phyloP scores from a whole-genome alignment of 2,888 invertebrate species.

The Trachelus stipa region DNA sequence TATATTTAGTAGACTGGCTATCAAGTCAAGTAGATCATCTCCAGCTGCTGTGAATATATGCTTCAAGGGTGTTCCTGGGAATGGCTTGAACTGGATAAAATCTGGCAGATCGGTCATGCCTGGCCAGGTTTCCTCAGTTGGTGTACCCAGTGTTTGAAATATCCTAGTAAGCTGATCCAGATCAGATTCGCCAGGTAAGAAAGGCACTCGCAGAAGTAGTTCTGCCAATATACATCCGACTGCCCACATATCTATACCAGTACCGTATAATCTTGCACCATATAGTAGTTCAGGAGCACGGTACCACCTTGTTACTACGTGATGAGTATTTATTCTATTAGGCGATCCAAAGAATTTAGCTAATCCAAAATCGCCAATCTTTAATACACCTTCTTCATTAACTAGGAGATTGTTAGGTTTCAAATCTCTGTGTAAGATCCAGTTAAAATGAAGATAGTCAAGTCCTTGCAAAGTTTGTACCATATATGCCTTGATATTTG shows the following conservation, averaged over 20 bases:
- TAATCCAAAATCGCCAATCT: slow-evolving; percentile 99
- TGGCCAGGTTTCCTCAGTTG: slow-evolving; percentile 93
- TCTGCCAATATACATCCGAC: slow-evolving; percentile 98
- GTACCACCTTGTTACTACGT: slow-evolving; percentile 96
- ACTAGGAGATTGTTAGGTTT: slow-evolving; percentile 99
- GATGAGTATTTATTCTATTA: slow-evolving; percentile 95
- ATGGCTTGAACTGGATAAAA: slow-evolving; percentile 91
- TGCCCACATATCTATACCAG: slow-evolving; percentile 99
- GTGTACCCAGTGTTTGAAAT: slow-evolving; percentile 88
- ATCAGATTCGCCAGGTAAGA: slow-evolving; percentile 97
- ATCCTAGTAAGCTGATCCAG: slow-evolving; percentile 96
- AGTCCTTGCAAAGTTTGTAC: slow-evolving; percentile 95
- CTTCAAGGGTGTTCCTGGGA: slow-evolving; percentile 84
- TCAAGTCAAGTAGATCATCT: slow-evolving; percentile 87
- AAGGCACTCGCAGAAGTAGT: slow-evolving; percentile 88
- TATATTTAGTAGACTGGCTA: slow-evolving; percentile 81
- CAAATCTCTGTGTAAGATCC: slow-evolving; percentile 97
- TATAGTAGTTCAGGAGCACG: slow-evolving; percentile 94
- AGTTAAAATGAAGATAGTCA: slow-evolving; percentile 94
- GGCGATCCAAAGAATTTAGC: slow-evolving; percentile 98
- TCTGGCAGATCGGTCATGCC: slow-evolving; percentile 85
- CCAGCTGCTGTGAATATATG: slow-evolving; percentile 96
- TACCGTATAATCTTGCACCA: slow-evolving; percentile 95
- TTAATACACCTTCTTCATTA: slow-evolving; percentile 90
- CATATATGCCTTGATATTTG: slow-evolving; percentile 95